These are phyloP conservation scores for Loris lydekkerianus DNA, from an alignment of 2,797 vertebrate genomes.

Conservation along the genomic window DNA sequence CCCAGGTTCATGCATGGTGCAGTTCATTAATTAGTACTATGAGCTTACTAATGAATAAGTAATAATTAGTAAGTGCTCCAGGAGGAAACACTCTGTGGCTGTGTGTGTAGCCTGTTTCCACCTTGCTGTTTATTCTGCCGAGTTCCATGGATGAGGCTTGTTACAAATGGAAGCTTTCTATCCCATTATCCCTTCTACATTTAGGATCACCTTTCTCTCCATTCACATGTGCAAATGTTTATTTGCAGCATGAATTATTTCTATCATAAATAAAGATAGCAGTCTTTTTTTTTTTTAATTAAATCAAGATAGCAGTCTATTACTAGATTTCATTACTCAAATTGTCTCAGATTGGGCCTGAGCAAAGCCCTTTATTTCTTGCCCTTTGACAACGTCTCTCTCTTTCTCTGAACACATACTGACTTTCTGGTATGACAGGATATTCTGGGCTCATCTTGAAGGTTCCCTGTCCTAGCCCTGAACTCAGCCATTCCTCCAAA, in stretches of 20 bases:
- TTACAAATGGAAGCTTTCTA: slow-evolving; percentile 9
- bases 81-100: not conserved
- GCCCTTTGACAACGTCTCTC: not conserved
- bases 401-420: not conserved
- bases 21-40: slow-evolving; percentile 27
- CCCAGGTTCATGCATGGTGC: not conserved
- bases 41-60: slow-evolving; percentile 4
- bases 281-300: not conserved
- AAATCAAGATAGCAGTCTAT: not conserved
- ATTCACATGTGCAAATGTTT: not conserved
- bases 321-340: not conserved
- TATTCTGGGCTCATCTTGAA: not conserved
- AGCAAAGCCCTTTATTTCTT: not conserved
- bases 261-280: not conserved
- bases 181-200: not conserved
- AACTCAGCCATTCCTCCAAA: not conserved
- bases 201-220: slow-evolving; percentile 4
- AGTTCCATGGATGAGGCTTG: not conserved
- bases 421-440: not conserved
- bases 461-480: not conserved
- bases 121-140: not conserved
- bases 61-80: not conserved
- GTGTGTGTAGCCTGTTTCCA: not conserved
- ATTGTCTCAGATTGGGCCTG: not conserved
- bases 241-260: not conserved